Evolutionary conservation across 2,888 invertebrate genomes (phyloP).

Genomic region (Apamea crenata): DNA sequence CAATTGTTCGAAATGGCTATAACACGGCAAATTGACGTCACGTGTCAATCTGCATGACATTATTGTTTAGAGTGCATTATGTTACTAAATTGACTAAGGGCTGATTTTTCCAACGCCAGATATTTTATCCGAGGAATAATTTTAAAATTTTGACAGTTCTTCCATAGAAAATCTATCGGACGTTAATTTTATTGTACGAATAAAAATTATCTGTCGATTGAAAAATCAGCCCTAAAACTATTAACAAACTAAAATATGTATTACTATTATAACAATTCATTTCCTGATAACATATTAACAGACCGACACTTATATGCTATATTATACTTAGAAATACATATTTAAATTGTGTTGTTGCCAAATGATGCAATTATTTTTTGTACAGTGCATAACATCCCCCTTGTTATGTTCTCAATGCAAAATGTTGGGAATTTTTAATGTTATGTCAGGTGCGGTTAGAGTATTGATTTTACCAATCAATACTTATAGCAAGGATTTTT

Average conservation of each 20-base stretch:
- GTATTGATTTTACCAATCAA: constrained; percentile 2
- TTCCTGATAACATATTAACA: not conserved
- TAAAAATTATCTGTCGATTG: too few species aligned
- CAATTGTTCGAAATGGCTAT: not conserved
- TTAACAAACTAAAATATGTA: not conserved
- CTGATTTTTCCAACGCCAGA: too few species aligned
- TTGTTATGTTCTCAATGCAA: constrained; percentile 21
- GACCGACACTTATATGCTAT: not conserved
- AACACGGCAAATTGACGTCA: not conserved
- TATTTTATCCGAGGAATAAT: too few species aligned
- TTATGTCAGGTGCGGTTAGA: constrained; percentile 35
- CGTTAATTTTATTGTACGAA: too few species aligned
- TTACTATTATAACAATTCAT: not conserved
- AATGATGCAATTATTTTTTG: not conserved
- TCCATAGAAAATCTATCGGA: too few species aligned
- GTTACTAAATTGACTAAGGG: not conserved
- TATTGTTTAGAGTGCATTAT: not conserved
- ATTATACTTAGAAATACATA: not conserved
- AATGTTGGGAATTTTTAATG: constrained; percentile 17
- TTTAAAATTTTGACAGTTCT: too few species aligned
- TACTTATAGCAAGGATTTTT: not conserved
- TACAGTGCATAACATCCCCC: constrained; percentile 9
- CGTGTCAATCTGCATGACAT: not conserved
- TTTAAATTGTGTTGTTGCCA: not conserved
- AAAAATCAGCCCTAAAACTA: not conserved